These are phyloP conservation scores for Lucilia sericata DNA, from an alignment of 1,140 invertebrate genomes.

Conservation along the genomic window DNA sequence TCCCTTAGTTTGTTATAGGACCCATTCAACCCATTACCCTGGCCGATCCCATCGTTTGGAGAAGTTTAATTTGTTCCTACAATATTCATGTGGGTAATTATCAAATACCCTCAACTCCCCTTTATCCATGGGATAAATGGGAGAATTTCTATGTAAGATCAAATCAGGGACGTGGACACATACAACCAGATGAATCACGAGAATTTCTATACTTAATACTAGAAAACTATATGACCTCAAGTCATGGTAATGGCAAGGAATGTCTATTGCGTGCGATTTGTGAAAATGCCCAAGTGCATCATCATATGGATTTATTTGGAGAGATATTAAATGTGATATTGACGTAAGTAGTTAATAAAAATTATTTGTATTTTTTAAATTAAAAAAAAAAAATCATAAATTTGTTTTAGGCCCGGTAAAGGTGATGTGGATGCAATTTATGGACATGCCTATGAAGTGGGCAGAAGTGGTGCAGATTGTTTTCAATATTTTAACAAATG, in stretches of 20 bases:
- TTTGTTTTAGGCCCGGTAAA: constrained; percentile 55
- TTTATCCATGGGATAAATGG: constrained; percentile 50
- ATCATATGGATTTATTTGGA: constrained; percentile 46
- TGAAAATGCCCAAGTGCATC: constrained; percentile 50
- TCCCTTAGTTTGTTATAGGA: constrained; percentile 45
- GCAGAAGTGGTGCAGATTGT: constrained; percentile 57
- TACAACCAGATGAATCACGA: constrained; percentile 45
- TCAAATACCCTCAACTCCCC: constrained; percentile 42
- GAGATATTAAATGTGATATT: constrained; percentile 48
- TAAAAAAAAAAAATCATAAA: background rate
- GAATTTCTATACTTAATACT: constrained; percentile 45
- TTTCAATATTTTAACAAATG: constrained; percentile 53
- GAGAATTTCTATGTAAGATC: constrained; percentile 42
- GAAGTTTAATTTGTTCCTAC: constrained; percentile 45
- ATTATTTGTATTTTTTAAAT: background rate
- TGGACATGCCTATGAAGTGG: constrained; percentile 57
- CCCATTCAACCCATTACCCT: constrained; percentile 32
- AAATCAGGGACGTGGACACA: background rate
- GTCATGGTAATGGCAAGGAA: constrained; percentile 38
- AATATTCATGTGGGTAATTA: constrained; percentile 48
- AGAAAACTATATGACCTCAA: constrained; percentile 44
- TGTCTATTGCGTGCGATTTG: constrained; percentile 50
- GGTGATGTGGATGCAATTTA: constrained; percentile 58
- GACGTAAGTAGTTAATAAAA: constrained; percentile 39
- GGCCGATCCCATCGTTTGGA: constrained; percentile 47